Evolutionary conservation across 2,888 invertebrate genomes (phyloP).

Genomic region (Deilephila porcellus): DNA sequence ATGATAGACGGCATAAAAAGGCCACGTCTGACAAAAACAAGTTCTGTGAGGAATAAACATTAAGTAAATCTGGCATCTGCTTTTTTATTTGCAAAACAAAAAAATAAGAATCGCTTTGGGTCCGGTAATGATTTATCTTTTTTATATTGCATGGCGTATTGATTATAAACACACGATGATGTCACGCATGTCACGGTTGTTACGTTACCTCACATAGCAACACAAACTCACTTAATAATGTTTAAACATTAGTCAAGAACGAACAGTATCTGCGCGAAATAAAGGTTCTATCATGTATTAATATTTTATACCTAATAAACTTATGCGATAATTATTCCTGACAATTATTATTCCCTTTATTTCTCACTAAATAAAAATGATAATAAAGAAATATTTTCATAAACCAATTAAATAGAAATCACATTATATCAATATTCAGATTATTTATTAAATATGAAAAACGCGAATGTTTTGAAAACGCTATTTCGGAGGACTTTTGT

Average conservation of each 20-base stretch:
- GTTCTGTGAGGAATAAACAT: neutral
- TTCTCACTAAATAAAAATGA: too few relatives aligned
- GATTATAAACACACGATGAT: neutral
- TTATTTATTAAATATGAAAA: too few relatives aligned
- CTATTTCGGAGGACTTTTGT: too few relatives aligned
- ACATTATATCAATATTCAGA: too few relatives aligned
- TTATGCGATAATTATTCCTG: too few relatives aligned
- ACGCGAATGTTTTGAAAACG: too few relatives aligned
- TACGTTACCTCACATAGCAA: constrained; percentile 5
- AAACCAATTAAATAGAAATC: too few relatives aligned
- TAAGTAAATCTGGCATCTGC: neutral
- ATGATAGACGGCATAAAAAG: neutral
- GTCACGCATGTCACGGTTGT: neutral
- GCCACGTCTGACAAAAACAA: neutral
- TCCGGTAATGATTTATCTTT: neutral
- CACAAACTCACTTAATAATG: neutral
- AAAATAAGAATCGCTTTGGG: neutral
- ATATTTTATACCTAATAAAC: too few relatives aligned
- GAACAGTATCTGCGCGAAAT: neutral
- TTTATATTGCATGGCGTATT: neutral
- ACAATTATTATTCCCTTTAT: too few relatives aligned
- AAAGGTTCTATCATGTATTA: neutral
- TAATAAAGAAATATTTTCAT: too few relatives aligned
- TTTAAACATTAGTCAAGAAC: neutral
- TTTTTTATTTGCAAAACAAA: neutral